Base-by-base conservation (phyloP, 2,888 invertebrate genomes). In the Lasioglossum marginatum region DNA sequence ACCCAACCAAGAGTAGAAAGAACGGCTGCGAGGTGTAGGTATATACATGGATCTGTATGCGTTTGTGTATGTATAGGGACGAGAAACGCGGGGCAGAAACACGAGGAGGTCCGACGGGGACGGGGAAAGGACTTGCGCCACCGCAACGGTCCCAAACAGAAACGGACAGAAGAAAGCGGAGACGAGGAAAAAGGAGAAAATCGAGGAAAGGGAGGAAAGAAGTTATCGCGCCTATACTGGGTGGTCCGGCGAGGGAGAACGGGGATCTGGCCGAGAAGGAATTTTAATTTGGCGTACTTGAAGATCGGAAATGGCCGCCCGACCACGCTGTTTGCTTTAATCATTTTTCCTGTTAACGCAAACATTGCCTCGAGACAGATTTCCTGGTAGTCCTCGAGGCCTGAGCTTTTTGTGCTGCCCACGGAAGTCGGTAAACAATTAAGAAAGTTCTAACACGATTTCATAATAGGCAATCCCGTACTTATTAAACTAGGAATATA, bases 1-100 rank as follows among this genome's bases (percentile, higher is more conserved):
- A 91, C 87, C 87, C 90, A 86, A 83, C 79, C 81, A 66, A 75
- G 81, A 45, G 63, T 80, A 75, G 87, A 85, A 87, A 77, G 85
- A 86, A 78, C 84, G 77, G n/a, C n/a, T 77, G 40, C 70, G 74
- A 75, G 74, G 48, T 45, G 76, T 74, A 75, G 71, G 63, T 68
- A 57, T 81, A 48, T 31, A 8, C 19, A 8, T 12, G 63, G 2
- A 19, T 31, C n/a, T 27, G 37, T 19, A 19, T 19, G 12, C 16
- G 19, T 10, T 16, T n/a, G 19, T 19, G 57, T 72, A 45, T 16
- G 68, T 63, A 68, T 40, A 76, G 66, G 85, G 60, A 57, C 70
- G 83, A 63, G 63, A 83, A 85, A 83, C 83, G 76, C 85, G 79
- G 70, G n/a, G 85, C 73, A 48, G 83, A 83, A 85, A 83, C 79